Conservation (phyloP, 2,113 vertebrate species). For the Vulpes vulpes region DNA sequence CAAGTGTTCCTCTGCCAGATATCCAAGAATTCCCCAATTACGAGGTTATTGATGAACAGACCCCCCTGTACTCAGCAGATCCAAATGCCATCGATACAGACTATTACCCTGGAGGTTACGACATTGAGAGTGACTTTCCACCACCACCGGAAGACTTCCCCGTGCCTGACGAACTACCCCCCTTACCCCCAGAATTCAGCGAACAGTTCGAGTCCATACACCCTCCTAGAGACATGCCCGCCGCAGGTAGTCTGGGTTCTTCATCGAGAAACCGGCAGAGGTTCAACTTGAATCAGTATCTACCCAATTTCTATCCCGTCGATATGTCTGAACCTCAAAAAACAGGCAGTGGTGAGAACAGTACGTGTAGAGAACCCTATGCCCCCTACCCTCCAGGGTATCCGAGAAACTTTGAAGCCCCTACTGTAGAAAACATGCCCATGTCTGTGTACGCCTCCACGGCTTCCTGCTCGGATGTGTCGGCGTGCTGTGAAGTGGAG, state of each 20-base stretch:
- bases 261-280: conserved; percentile 90
- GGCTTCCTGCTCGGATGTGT: conserved; percentile 98
- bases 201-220: conserved; percentile 95
- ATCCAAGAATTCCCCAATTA: conserved; percentile 99
- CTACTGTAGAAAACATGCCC: conserved; percentile 93
- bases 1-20: conserved; percentile 96
- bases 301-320: conserved; percentile 93
- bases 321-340: conserved; percentile 90
- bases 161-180: conserved; percentile 94
- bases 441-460: conserved; percentile 95
- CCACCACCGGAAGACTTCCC: conserved; percentile 97
- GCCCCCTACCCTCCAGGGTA: conserved; percentile 90
- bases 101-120: conserved; percentile 98
- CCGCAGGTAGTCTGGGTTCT: conserved; percentile 87
- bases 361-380: conserved; percentile 89
- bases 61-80: conserved; percentile 93
- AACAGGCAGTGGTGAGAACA: conserved; percentile 82
- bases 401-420: conserved; percentile 91
- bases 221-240: conserved; percentile 89
- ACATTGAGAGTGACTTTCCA: conserved; percentile 98
- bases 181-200: conserved; percentile 91
- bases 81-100: conserved; percentile 95
- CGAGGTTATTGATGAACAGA: conserved; percentile 94
- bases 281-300: conserved; percentile 95
- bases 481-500: conserved; percentile 95